A percentile compares a stretch with the other conserved stretches of the same genome.
Evolutionary conservation across 2,888 invertebrate genomes (phyloP).

Genomic region (Oxyscelio sp.): DNA sequence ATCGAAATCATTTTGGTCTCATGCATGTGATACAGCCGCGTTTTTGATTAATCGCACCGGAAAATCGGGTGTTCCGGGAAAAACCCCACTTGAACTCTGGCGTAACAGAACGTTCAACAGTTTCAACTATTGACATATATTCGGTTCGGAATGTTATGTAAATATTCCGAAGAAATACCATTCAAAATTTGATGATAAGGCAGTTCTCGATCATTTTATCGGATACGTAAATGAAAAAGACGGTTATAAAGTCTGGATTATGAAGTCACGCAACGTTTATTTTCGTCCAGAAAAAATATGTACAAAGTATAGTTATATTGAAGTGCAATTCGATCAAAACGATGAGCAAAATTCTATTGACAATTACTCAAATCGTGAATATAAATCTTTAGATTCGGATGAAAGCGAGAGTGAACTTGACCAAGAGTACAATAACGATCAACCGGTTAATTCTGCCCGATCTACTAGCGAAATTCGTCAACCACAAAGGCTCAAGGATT

Average conservation of each 20-base stretch:
- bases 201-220: constrained; percentile 28
- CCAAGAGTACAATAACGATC: no score
- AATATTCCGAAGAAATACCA: constrained; percentile 64
- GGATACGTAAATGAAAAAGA: constrained; percentile 42
- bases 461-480: no score
- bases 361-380: no score
- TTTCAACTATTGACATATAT: constrained; percentile 66
- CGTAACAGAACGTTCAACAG: constrained; percentile 45
- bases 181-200: constrained; percentile 52
- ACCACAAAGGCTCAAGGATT: constrained; percentile 23
- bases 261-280: constrained; percentile 55
- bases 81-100: constrained; percentile 59
- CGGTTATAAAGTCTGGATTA: constrained; percentile 53
- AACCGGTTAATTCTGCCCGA: no score
- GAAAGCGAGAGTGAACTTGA: no score
- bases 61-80: constrained; percentile 39
- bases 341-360: no score
- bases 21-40: constrained; percentile 51
- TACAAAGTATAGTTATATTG: no score
- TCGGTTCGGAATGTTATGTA: no score
- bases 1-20: constrained; percentile 45
- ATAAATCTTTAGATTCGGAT: no score
- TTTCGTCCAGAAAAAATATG: constrained; percentile 64
- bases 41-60: constrained; percentile 47
- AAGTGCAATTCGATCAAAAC: no score